Evolutionary conservation across 2,888 invertebrate species (phyloP).

Genomic region (Uloborus plumipes): DNA sequence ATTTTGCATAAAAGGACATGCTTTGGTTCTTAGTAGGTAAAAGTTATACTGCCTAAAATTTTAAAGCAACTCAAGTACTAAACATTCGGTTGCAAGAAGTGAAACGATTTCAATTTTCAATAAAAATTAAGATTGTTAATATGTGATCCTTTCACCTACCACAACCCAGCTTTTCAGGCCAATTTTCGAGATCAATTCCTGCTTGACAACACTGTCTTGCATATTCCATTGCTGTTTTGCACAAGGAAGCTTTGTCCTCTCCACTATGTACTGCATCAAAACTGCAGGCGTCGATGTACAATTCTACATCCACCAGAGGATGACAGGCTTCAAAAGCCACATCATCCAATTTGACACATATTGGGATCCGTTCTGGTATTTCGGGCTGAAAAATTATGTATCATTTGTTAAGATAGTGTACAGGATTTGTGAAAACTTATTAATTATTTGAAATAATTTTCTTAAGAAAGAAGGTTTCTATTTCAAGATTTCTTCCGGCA

Average conservation of each 20-base stretch:
- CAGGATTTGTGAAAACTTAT: background rate
- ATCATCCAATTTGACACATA: constrained; percentile 32
- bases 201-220: constrained; percentile 80
- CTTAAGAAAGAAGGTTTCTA: too few relatives aligned
- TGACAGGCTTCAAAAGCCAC: constrained; percentile 51
- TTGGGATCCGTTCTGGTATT: background rate
- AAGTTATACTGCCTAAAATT: too few relatives aligned
- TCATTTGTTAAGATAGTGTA: background rate
- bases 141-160: constrained; percentile 68
- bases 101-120: too few relatives aligned
- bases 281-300: constrained; percentile 80
- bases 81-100: too few relatives aligned
- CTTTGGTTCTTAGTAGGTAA: too few relatives aligned
- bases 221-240: constrained; percentile 80
- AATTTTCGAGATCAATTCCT: constrained; percentile 80
- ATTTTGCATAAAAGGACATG: too few relatives aligned
- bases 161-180: constrained; percentile 79
- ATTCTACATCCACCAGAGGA: constrained; percentile 78
- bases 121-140: too few relatives aligned
- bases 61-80: too few relatives aligned
- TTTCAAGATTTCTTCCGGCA: too few relatives aligned
- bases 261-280: constrained; percentile 75
- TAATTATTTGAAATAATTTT: constrained; percentile 1
- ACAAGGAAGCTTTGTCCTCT: constrained; percentile 75
- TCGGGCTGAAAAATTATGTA: constrained; percentile 20